phyloP scores from a whole-genome alignment of 2,113 vertebrate species.

The Scatophagus argus region DNA sequence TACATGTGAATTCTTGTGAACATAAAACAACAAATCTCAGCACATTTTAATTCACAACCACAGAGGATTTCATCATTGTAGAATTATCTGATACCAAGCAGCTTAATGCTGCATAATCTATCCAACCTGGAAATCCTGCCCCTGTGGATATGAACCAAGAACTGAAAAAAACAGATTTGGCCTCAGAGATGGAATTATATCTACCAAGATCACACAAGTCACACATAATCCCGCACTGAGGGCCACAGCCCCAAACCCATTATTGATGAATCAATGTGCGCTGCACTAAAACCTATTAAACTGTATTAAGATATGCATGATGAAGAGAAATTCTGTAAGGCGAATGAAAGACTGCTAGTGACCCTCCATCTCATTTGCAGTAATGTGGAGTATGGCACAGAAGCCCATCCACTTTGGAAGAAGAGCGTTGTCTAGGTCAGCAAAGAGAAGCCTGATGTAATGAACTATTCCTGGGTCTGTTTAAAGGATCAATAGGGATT shows the following conservation, averaged over 20 bases:
- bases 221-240: slow-evolving; percentile 41
- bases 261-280: slow-evolving; percentile 47
- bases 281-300: slow-evolving; percentile 52
- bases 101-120: slow-evolving; percentile 81
- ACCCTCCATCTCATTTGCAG: slow-evolving; percentile 51
- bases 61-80: slow-evolving; percentile 70
- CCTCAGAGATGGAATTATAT: slow-evolving; percentile 58
- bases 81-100: slow-evolving; percentile 77
- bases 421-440: slow-evolving; percentile 63
- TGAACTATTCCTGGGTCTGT: slow-evolving; percentile 66
- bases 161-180: slow-evolving; percentile 62
- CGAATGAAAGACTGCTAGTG: slow-evolving; percentile 15
- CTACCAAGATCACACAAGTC: slow-evolving; percentile 60
- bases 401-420: slow-evolving; percentile 24
- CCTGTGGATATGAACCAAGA: slow-evolving; percentile 59
- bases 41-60: slow-evolving; percentile 68
- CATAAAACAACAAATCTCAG: slow-evolving; percentile 36
- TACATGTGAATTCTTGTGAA: background rate
- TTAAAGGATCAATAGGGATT: slow-evolving; percentile 72
- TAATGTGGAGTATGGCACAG: slow-evolving; percentile 36
- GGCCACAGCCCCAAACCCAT: slow-evolving; percentile 47
- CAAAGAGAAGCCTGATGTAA: slow-evolving; percentile 72
- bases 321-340: slow-evolving; percentile 11
- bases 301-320: slow-evolving; percentile 32
- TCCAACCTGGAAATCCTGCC: slow-evolving; percentile 70